phyloP scores from a whole-genome alignment of 2,113 vertebrate species.

The Haliaeetus leucogaster region DNA sequence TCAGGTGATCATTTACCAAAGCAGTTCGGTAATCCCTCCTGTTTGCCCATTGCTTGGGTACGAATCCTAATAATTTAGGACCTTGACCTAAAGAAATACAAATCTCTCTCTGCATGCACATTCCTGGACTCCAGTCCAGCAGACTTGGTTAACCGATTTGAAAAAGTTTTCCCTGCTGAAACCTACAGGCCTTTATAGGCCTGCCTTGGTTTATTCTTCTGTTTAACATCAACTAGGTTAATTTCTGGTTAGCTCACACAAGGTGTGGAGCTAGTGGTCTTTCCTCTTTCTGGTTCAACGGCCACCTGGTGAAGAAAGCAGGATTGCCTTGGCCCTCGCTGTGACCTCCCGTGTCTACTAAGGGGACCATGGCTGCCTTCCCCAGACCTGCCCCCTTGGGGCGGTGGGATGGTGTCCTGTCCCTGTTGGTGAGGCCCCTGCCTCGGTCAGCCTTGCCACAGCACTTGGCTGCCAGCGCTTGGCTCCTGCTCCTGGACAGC shows the following conservation, averaged over 20 bases:
- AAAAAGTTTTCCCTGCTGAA: neutral
- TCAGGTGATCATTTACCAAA: neutral
- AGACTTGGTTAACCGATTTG: fast-evolving
- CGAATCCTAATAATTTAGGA: neutral
- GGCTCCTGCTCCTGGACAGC: neutral
- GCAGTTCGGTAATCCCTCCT: neutral
- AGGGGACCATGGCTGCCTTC: neutral
- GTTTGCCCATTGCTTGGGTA: neutral
- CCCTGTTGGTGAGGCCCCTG: too few relatives aligned
- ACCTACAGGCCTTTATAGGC: neutral
- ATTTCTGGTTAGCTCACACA: neutral
- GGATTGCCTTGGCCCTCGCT: neutral
- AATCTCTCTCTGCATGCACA: neutral
- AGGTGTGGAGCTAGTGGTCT: neutral
- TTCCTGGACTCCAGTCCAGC: neutral
- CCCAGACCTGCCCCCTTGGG: fast-evolving
- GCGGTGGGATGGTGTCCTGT: fast-evolving
- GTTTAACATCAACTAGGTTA: neutral
- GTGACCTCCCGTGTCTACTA: neutral
- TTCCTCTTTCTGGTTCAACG: neutral
- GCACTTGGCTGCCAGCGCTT: fast-evolving
- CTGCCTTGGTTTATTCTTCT: neutral
- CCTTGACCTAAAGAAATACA: neutral
- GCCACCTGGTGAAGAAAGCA: neutral
- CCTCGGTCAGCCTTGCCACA: neutral